phyloP scores from a whole-genome alignment of 2,888 invertebrate species.

The Blera fallax region DNA sequence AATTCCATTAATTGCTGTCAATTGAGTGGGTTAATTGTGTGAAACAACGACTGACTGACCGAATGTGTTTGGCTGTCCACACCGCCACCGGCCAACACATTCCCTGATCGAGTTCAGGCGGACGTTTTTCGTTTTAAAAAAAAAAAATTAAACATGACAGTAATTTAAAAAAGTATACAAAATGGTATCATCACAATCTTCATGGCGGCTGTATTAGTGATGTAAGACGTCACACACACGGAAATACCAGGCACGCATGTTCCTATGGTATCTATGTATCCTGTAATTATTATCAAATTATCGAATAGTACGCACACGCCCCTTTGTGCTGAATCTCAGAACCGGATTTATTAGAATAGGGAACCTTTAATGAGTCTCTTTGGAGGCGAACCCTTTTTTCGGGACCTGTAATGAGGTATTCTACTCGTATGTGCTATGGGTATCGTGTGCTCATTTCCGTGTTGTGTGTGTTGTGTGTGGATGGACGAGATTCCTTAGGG shows the following conservation, averaged over 20 bases:
- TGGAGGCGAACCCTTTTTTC: constrained; percentile 33
- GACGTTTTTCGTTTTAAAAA: constrained; percentile 48
- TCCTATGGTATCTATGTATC: constrained; percentile 20
- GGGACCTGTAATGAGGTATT: constrained; percentile 6
- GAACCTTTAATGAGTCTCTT: background rate
- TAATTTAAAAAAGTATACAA: constrained; percentile 13
- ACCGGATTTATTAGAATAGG: constrained; percentile 51
- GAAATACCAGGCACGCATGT: background rate
- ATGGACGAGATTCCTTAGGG: constrained; percentile 36
- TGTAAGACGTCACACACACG: constrained; percentile 4
- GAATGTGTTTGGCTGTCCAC: background rate
- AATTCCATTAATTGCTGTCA: constrained; percentile 74
- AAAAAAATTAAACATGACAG: background rate
- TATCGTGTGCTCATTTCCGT: constrained; percentile 51
- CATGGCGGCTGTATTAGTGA: background rate
- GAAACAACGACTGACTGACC: constrained; percentile 62
- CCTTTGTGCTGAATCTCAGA: background rate
- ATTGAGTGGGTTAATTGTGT: constrained; percentile 75
- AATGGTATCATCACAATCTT: constrained; percentile 32
- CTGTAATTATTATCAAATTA: constrained; percentile 67
- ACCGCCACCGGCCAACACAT: too few relatives aligned
- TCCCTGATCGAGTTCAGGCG: constrained; percentile 18
- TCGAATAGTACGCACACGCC: constrained; percentile 28
- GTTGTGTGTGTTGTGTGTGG: constrained; percentile 1
- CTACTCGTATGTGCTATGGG: background rate